phyloP scores from a whole-genome alignment of 2,888 invertebrate genomes.

The Sussaba pulchella region DNA sequence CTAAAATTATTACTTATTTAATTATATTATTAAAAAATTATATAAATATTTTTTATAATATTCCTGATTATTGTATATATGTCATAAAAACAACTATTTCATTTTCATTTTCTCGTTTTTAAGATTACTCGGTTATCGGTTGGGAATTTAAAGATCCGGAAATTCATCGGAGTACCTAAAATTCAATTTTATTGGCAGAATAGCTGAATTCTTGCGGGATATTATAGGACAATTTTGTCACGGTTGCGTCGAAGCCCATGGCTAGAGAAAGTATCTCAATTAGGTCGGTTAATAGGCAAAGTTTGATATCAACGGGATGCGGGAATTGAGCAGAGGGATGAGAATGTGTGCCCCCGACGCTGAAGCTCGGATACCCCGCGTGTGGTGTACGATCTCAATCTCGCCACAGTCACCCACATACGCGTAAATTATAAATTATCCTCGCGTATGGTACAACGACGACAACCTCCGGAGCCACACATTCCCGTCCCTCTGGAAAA shows the following conservation, averaged over 20 bases:
- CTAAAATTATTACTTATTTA: too few species aligned
- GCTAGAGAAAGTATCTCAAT: constrained; percentile 61
- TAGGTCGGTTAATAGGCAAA: constrained; percentile 66
- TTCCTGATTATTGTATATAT: too few species aligned
- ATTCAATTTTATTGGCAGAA: constrained; percentile 16
- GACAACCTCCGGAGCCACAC: constrained; percentile 66
- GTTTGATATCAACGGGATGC: constrained; percentile 68
- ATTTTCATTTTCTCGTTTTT: neutral
- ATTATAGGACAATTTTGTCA: constrained; percentile 38
- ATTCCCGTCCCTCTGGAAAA: constrained; percentile 76
- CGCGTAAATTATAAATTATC: constrained; percentile 76
- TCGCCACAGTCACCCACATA: constrained; percentile 71
- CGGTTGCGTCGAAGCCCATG: constrained; percentile 45
- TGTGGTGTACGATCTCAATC: constrained; percentile 61
- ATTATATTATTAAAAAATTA: too few species aligned
- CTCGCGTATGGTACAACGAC: constrained; percentile 43
- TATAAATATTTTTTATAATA: too few species aligned
- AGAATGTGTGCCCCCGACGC: constrained; percentile 46
- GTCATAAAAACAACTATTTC: too few species aligned
- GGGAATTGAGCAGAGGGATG: constrained; percentile 61
- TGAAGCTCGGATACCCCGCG: neutral
- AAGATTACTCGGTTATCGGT: neutral
- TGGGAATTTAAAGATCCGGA: neutral
- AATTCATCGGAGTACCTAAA: constrained; percentile 2
- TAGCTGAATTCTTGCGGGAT: constrained; percentile 47